These are phyloP conservation scores for Onychostruthus taczanowskii DNA, from an alignment of 2,113 vertebrate genomes.

Conservation along the genomic window DNA sequence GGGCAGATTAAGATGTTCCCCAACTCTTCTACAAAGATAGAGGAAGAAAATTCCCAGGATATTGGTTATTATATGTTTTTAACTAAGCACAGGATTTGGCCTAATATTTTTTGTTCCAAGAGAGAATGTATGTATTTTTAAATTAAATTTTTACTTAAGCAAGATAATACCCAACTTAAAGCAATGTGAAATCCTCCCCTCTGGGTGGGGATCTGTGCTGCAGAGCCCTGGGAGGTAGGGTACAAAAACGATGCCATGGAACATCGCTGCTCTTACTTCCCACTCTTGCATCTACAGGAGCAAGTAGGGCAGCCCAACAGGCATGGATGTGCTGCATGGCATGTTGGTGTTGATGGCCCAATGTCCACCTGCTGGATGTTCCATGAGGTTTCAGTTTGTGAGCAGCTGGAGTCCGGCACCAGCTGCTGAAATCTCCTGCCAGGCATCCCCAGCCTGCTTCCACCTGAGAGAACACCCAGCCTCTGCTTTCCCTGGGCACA, in stretches of 20 bases:
- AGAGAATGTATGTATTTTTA: not conserved
- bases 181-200: not conserved
- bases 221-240: not conserved
- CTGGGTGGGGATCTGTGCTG: not conserved
- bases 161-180: not conserved
- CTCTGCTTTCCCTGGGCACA: rapidly evolving
- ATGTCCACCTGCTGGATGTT: rapidly evolving
- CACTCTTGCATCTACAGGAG: not conserved
- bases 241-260: not conserved
- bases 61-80: not conserved
- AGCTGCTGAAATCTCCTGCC: not conserved
- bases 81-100: not conserved
- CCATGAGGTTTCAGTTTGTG: not conserved
- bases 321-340: rapidly evolving
- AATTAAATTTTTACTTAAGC: not conserved
- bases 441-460: not conserved
- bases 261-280: not conserved
- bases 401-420: not conserved
- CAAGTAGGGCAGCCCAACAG: not conserved
- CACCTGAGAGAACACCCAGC: not conserved
- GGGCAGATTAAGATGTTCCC: not conserved
- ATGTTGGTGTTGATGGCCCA: not conserved
- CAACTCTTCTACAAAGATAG: not conserved
- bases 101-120: not conserved
- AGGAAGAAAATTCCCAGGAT: not conserved